These are phyloP conservation scores for Strix aluco DNA, from an alignment of 2,113 vertebrate genomes.

Conservation along the genomic window DNA sequence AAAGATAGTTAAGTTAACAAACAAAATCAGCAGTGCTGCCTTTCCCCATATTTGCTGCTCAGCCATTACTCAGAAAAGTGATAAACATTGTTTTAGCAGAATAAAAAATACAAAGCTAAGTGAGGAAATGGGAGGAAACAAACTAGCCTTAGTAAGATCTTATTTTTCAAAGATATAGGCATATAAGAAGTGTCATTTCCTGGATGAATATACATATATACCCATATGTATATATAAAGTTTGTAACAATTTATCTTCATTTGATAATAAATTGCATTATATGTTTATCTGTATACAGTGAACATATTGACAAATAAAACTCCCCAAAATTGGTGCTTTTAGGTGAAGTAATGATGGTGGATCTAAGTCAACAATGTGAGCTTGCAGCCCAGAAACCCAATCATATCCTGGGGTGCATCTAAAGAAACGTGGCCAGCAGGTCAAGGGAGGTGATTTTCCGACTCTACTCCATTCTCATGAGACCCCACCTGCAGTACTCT, in stretches of 20 bases:
- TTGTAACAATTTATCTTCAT: neutral
- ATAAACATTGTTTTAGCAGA: neutral
- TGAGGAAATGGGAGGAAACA: neutral
- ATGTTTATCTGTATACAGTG: neutral
- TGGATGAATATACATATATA: neutral
- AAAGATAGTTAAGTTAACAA: conserved; percentile 33
- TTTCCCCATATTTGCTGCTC: neutral
- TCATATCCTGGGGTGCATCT: rapidly evolving
- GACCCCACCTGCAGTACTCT: rapidly evolving
- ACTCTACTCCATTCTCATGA: rapidly evolving
- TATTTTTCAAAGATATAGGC: neutral
- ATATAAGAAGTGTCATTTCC: neutral
- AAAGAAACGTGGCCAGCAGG: rapidly evolving
- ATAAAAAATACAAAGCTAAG: neutral
- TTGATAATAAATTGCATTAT: neutral
- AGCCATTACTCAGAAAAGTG: neutral
- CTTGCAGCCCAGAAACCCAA: rapidly evolving
- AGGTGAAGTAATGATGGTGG: neutral
- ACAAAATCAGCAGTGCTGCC: neutral
- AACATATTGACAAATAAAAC: neutral
- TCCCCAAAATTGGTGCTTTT: rapidly evolving
- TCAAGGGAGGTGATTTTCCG: rapidly evolving
- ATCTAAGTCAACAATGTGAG: rapidly evolving
- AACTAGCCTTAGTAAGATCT: neutral
- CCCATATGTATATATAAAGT: neutral